These are phyloP conservation scores for Mustela lutreola DNA, from an alignment of 2,113 vertebrate species.

Conservation along the genomic window DNA sequence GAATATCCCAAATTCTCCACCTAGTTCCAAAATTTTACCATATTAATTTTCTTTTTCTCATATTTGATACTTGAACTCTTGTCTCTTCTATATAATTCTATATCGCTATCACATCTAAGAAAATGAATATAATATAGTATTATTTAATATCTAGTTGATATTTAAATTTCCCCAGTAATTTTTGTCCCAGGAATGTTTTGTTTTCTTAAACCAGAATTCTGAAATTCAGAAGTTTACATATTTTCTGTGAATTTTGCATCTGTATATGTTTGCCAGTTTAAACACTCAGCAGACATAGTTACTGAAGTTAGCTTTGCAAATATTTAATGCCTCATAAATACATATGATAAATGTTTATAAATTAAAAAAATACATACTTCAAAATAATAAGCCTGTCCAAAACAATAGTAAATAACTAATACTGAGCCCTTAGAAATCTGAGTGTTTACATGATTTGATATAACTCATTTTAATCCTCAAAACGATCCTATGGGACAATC, in stretches of 20 bases:
- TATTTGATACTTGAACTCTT: neutral
- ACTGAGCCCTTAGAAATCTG: slow-evolving; percentile 29
- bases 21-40: neutral
- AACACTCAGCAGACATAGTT: neutral
- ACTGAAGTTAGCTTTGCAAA: slow-evolving; percentile 31
- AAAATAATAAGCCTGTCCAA: neutral
- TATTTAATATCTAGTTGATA: slow-evolving; percentile 48
- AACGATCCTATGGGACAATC: neutral
- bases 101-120: neutral
- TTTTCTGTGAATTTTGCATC: neutral
- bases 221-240: neutral
- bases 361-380: neutral
- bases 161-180: slow-evolving; percentile 3
- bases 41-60: slow-evolving; percentile 7
- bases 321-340: slow-evolving; percentile 15
- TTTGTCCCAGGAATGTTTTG: neutral
- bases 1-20: neutral
- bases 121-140: neutral
- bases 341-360: neutral
- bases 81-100: neutral
- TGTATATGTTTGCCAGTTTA: neutral
- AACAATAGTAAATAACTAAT: slow-evolving; percentile 9
- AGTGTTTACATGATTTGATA: slow-evolving; percentile 17
- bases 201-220: slow-evolving; percentile 1
- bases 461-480: slow-evolving; percentile 16